phyloP scores from a whole-genome alignment of 2,113 vertebrate species.

The Psephotus haematonotus region DNA sequence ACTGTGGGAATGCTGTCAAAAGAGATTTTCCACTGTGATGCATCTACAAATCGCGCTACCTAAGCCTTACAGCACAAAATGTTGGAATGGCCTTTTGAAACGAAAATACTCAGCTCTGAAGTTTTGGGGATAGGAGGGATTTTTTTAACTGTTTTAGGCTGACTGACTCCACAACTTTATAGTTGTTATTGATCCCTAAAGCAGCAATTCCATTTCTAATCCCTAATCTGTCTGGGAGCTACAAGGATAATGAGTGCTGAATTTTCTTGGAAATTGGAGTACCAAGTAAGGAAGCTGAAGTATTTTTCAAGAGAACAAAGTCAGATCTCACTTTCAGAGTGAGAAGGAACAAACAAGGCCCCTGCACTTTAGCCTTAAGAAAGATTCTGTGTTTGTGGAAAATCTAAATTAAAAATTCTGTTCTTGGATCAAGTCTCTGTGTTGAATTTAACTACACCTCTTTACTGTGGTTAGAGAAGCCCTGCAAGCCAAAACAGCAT shows the following conservation, averaged over 20 bases:
- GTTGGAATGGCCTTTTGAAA: constrained; percentile 41
- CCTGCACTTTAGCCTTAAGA: neutral
- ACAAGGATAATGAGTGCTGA: neutral
- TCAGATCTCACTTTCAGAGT: neutral
- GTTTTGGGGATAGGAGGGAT: neutral
- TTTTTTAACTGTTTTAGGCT: constrained; percentile 27
- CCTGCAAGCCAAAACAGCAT: neutral
- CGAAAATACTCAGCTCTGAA: constrained; percentile 26
- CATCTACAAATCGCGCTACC: constrained; percentile 56
- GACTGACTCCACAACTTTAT: neutral
- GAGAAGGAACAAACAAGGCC: neutral
- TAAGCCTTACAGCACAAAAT: constrained; percentile 41
- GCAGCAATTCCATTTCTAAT: constrained; percentile 15
- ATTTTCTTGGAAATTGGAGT: neutral
- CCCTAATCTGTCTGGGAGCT: neutral
- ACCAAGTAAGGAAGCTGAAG: neutral
- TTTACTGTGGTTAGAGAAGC: constrained; percentile 9
- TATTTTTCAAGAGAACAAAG: neutral
- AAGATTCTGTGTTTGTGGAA: neutral
- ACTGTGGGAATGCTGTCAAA: constrained; percentile 52
- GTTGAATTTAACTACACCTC: neutral
- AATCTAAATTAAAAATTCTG: neutral
- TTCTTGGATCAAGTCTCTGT: neutral
- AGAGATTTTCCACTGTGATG: constrained; percentile 52
- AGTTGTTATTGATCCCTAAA: constrained; percentile 11